These are phyloP conservation scores for Ranitomeya imitator DNA, from an alignment of 2,113 vertebrate species.

Conservation along the genomic window DNA sequence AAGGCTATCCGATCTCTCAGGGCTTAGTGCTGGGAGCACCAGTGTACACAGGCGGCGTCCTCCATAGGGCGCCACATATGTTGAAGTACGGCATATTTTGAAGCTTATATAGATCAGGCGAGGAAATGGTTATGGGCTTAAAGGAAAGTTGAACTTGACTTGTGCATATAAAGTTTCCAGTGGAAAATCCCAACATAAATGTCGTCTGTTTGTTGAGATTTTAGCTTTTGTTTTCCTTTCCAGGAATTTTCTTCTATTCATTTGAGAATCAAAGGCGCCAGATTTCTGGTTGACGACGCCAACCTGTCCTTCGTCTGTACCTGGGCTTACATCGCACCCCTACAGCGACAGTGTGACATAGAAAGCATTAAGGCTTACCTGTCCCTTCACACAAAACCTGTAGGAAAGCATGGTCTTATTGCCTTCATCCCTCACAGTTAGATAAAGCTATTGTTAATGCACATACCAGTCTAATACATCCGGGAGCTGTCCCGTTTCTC, in stretches of 20 bases:
- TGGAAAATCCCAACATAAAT: neutral
- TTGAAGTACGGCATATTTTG: neutral
- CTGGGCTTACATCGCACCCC: neutral
- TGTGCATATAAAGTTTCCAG: neutral
- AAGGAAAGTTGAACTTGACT: neutral
- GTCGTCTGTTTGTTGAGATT: neutral
- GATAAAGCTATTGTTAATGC: no score
- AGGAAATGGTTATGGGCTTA: conserved; percentile 33
- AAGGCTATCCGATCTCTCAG: neutral
- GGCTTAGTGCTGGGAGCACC: neutral
- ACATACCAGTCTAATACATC: no score
- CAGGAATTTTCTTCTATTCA: conserved; percentile 12
- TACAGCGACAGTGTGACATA: no score
- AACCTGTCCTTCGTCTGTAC: neutral
- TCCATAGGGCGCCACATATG: neutral
- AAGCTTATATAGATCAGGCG: conserved; percentile 7
- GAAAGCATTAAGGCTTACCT: no score
- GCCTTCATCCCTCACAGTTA: no score
- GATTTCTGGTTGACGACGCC: neutral
- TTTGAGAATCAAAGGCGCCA: neutral
- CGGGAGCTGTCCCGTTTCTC: no score
- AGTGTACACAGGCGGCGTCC: neutral
- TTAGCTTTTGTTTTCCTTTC: neutral
- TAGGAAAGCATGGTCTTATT: no score
- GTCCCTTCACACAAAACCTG: no score